Evolutionary conservation across 2,888 invertebrate genomes (phyloP).

Genomic region (Sipunculus nudus): DNA sequence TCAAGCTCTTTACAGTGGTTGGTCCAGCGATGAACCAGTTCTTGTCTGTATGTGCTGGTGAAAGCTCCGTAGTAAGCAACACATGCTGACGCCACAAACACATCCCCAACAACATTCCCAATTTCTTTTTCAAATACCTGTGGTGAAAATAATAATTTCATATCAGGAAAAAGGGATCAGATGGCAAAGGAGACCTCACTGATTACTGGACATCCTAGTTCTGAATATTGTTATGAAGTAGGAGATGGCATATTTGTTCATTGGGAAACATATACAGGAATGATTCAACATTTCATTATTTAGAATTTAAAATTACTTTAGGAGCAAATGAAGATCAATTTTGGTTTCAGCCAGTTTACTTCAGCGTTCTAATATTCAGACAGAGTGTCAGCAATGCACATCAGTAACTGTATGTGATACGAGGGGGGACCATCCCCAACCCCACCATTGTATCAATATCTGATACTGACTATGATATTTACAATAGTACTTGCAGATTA

Average conservation of each 20-base stretch:
- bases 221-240: background rate
- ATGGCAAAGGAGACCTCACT: no score
- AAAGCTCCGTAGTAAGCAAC: conserved; percentile 68
- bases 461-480: no score
- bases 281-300: background rate
- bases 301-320: no score
- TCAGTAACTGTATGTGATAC: no score
- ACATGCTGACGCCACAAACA: conserved; percentile 67
- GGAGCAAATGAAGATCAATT: no score
- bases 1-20: conserved; percentile 73
- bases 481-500: no score
- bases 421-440: no score
- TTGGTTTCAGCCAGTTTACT: no score
- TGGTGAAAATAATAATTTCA: conserved; percentile 18
- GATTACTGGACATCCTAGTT: background rate
- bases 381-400: no score
- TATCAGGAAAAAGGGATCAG: background rate
- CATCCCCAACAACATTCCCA: conserved; percentile 66
- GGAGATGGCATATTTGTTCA: no score
- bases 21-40: conserved; percentile 77
- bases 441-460: no score
- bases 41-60: conserved; percentile 61
- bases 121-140: conserved; percentile 62
- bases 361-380: no score
- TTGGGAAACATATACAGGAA: background rate